These are phyloP conservation scores for Zonotrichia albicollis DNA, from an alignment of 2,797 vertebrate species.

Conservation along the genomic window DNA sequence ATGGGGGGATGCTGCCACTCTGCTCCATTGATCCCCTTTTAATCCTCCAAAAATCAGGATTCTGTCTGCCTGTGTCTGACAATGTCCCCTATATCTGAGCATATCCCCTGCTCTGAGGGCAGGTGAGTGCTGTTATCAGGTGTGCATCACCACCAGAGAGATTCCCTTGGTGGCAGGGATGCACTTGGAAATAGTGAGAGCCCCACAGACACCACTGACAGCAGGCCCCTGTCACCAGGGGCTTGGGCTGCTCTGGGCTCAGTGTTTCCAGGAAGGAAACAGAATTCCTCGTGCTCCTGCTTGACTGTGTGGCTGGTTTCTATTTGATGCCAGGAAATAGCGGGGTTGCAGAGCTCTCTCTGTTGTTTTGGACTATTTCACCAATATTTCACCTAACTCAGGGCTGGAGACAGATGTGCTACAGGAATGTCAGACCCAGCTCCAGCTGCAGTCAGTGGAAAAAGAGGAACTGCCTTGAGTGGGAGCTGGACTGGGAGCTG, in stretches of 20 bases:
- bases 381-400: neutral
- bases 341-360: neutral
- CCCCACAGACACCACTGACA: neutral
- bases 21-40: neutral
- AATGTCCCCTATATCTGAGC: neutral
- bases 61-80: neutral
- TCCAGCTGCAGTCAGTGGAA: conserved; percentile 32
- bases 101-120: neutral
- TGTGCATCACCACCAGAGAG: neutral
- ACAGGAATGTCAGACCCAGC: neutral
- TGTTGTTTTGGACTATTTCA: neutral
- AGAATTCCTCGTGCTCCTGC: neutral
- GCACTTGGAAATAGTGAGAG: neutral
- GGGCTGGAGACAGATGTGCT: neutral
- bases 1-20: neutral
- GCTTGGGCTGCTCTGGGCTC: neutral
- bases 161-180: neutral
- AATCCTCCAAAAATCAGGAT: neutral
- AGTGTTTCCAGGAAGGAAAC: neutral
- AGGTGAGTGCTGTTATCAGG: neutral
- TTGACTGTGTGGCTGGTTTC: neutral
- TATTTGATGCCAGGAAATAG: conserved; percentile 9
- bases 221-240: neutral
- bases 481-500: conserved; percentile 31
- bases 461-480: conserved; percentile 11